These are phyloP conservation scores for Phytoseiulus persimilis DNA, from an alignment of 2,888 invertebrate genomes.

Conservation along the genomic window DNA sequence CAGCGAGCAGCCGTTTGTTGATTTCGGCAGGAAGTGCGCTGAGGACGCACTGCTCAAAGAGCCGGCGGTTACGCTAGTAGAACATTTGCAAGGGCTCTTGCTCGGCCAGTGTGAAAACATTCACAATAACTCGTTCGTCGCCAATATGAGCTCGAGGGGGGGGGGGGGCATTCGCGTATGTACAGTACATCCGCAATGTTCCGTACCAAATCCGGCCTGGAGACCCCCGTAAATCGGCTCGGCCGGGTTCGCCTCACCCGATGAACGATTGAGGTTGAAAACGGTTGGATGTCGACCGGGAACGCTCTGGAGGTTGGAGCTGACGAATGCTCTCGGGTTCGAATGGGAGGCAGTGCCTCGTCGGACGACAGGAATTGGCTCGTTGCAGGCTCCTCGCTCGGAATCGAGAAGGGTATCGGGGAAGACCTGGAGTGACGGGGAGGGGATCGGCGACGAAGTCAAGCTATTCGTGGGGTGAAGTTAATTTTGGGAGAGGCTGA, in stretches of 20 bases:
- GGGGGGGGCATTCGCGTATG: too few relatives aligned
- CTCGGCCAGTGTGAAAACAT: too few relatives aligned
- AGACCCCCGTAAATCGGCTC: too few relatives aligned
- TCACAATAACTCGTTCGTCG: too few relatives aligned
- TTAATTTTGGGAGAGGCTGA: neutral
- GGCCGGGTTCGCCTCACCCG: too few relatives aligned
- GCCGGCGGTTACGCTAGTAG: neutral
- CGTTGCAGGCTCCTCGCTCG: neutral
- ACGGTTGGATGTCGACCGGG: too few relatives aligned
- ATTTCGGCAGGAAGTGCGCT: neutral
- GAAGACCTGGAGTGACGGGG: neutral
- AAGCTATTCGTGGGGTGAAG: neutral
- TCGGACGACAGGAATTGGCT: neutral
- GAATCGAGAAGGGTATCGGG: neutral
- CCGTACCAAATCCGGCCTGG: too few relatives aligned
- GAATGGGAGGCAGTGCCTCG: neutral
- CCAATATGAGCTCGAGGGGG: too few relatives aligned
- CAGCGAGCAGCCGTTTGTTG: neutral
- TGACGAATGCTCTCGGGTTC: neutral
- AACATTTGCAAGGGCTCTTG: neutral
- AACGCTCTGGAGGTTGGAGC: neutral
- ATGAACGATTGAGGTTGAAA: too few relatives aligned
- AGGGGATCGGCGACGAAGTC: neutral
- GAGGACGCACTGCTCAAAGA: neutral
- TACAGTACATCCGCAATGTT: too few relatives aligned